phyloP scores from a whole-genome alignment of 2,797 vertebrate genomes.

The Naso thynnoides region DNA sequence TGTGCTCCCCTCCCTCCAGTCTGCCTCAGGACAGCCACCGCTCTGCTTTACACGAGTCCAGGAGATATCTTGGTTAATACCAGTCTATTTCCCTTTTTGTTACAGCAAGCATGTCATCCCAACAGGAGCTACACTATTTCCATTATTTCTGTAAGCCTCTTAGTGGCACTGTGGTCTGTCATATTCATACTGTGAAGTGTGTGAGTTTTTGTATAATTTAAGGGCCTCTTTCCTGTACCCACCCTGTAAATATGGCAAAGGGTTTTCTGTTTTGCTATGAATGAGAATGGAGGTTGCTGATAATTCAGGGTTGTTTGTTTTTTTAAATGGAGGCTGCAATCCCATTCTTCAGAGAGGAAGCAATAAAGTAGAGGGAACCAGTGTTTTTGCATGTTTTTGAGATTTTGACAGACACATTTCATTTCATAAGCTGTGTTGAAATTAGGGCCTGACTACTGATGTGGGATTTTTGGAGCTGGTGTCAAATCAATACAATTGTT shows the following conservation, averaged over 20 bases:
- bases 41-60: conserved; percentile 49
- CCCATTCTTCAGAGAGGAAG: conserved; percentile 1
- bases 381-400: not conserved
- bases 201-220: conserved; percentile 38
- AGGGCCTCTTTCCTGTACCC: conserved; percentile 24
- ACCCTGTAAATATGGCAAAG: conserved; percentile 9
- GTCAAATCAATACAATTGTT: too few relatives aligned
- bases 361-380: not conserved
- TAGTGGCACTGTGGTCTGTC: conserved; percentile 51
- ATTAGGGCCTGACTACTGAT: too few relatives aligned
- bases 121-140: conserved; percentile 58
- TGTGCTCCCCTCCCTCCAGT: conserved; percentile 34
- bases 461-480: too few relatives aligned
- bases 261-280: conserved; percentile 28
- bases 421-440: not conserved
- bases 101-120: conserved; percentile 56
- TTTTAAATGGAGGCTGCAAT: conserved; percentile 22
- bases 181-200: conserved; percentile 41
- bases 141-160: conserved; percentile 75
- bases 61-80: conserved; percentile 54
- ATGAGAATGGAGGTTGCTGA: conserved; percentile 15
- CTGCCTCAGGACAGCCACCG: conserved; percentile 49
- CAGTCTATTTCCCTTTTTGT: conserved; percentile 50
- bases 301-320: not conserved
- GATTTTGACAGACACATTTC: too few relatives aligned